Evolutionary conservation across 2,888 invertebrate genomes (phyloP), one percentile per base, ranked within the genome.

Genomic region (Julus scandinavius): DNA sequence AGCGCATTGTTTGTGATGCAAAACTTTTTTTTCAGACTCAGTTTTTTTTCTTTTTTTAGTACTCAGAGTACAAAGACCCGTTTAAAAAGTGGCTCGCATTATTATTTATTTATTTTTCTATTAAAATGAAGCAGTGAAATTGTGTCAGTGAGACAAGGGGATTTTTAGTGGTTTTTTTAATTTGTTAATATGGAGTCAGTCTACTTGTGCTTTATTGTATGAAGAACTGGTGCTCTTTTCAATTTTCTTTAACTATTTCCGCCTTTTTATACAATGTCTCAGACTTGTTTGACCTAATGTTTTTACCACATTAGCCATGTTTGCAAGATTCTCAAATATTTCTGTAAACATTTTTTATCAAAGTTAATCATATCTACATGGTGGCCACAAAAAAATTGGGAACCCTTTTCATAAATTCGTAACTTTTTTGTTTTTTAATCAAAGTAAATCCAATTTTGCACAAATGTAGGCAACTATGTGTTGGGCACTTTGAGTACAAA

Each of bases 101-200:
- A 72, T 72, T 29, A 72, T 72, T 72, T 72, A 72, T 72, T 72
- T 72, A 72, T 72, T 72, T 72, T 72, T 72, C 72, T 72, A 72
- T 72, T 72, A 72, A 72, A 29, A n/a, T 72, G 72, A 9, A 72
- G 72, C 38, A 72, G 29, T 72, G 72, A 72, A 72, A 72, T 72
- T 72, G 72, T 72, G 72, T 72, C 72, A 72, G 72, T 6, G 29
- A 63, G 45, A 45, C 45, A 45, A 45, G 45, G 45, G 1, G 15
- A 54, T 11, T 54, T 54, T 54, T 15, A 54, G 15, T 54, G 72
- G 72, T 9, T 72, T 29, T 72, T 72, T 29, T 72, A n/a, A 2
- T n/a, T 72, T 72, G 20, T 72, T 72, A n/a, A n/a, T 20, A n/a
- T n/a, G 63, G 54, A 63, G 63, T 45, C 29, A 29, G 3, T 20